Base-by-base conservation (phyloP, 2,888 invertebrate genomes). In the Protophormia terraenovae region DNA sequence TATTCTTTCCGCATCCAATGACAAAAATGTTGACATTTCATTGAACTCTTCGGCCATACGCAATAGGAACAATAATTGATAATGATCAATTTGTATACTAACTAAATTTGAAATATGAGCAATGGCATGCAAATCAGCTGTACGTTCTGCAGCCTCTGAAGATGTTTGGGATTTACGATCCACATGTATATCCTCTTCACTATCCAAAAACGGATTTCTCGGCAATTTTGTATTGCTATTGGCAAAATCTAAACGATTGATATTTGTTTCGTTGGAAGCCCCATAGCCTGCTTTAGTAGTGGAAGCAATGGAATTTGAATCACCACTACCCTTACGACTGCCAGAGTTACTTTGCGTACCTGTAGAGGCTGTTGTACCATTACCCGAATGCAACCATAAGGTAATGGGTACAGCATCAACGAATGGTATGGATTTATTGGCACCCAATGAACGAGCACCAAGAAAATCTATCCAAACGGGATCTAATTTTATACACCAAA, bases 401-500 rank as follows among this genome's bases (percentile, higher is more conserved):
- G 97, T 97, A 27, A 98, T 93, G 0, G 98, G 98, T 87, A 98
- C 96, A 4, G 98, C 96, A 91, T 97, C 97, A 32, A 97, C 92
- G 90, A 97, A 95, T 2, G 97, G 96, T 86, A 97, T 95, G 0
- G 97, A 95, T 89, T 95, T 95, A 90, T 94, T 95, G 79, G 94
- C 94, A 1, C 96, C 96, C 29, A 95, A 94, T 0, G 97, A 96
- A 32, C 96, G 94, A 0, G 97, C 96, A 6, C 97, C 98, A 85
- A 95, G 94, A 92, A 98, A 98, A 92, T 98, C 98, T 12, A 96
- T 96, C 98, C 98, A 98, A 62, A 98, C 94, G 0, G 98, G 98
- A 91, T 98, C 98, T 53, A 97, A 94, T 88, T 95, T 94, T 14
- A 97, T 94, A 91, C 97, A 97, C 97, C 98, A 98, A 12, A 98